Conservation (phyloP, 2,888 invertebrate species). For the Palloptera scutellata region DNA sequence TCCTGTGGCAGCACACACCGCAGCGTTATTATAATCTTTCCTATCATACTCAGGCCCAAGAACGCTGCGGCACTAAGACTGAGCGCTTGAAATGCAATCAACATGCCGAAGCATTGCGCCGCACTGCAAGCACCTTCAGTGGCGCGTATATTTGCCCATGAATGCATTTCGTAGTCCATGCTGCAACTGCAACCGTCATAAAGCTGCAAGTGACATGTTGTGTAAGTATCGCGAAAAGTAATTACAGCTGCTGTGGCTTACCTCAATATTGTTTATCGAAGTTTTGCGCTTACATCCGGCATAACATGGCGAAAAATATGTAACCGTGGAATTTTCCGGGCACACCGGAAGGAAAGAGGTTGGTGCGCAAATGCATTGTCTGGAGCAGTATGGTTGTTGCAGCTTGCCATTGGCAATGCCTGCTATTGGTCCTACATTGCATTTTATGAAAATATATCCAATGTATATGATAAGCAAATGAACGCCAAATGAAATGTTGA, state of each 20-base stretch:
- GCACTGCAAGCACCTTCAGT: slow-evolving; percentile 68
- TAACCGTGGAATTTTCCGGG: slow-evolving; percentile 66
- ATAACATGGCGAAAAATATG: slow-evolving; percentile 77
- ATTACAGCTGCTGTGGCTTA: slow-evolving; percentile 36
- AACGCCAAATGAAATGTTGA: slow-evolving; percentile 65
- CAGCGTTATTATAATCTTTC: slow-evolving; percentile 66
- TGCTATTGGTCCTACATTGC: slow-evolving; percentile 65
- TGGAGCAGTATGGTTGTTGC: slow-evolving; percentile 67
- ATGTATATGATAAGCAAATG: slow-evolving; percentile 65
- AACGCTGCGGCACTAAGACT: slow-evolving; percentile 62
- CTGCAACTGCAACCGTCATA: slow-evolving; percentile 68
- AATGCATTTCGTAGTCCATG: slow-evolving; percentile 46
- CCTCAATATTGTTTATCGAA: slow-evolving; percentile 63
- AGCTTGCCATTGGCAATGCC: slow-evolving; percentile 65
- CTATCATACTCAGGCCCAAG: slow-evolving; percentile 60
- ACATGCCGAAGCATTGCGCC: slow-evolving; percentile 65
- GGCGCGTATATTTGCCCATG: slow-evolving; percentile 53
- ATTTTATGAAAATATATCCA: slow-evolving; percentile 64
- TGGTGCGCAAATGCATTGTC: slow-evolving; percentile 66
- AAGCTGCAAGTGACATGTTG: slow-evolving; percentile 50
- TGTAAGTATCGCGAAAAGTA: too few species aligned
- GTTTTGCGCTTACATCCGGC: slow-evolving; percentile 71
- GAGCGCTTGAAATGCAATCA: slow-evolving; percentile 66
- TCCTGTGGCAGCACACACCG: slow-evolving; percentile 70
- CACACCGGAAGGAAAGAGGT: slow-evolving; percentile 72